Base-by-base conservation (phyloP, 2,113 vertebrate genomes). In the Orientallactaga bullata region DNA sequence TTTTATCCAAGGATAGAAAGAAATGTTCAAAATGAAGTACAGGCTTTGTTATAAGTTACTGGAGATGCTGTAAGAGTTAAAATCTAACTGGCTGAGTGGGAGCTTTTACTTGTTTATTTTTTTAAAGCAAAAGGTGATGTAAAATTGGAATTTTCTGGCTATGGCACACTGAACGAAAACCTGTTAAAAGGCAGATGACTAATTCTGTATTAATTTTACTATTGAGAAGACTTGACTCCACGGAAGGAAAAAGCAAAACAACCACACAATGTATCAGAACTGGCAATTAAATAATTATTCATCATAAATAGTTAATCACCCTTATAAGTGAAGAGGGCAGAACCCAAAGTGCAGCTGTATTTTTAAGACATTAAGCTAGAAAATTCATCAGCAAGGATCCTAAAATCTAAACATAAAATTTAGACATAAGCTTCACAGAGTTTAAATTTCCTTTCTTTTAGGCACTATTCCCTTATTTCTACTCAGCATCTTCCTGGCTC, bases 21-120 rank as follows among this genome's bases (percentile, higher is more conserved):
- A 97, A 97, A 97, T 93, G 90, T 93, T 96, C 95, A 93, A 96
- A 96, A 97, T 95, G 96, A 98, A 97, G 97, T 95, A 83, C 94
- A 90, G 94, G 95, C 91, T 97, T 97, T 96, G 97, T 96, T 97
- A 97, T 96, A 92, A 96, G 96, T 96, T 92, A 95, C 86, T 92
- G 93, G 18, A 91, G 74, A 91, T 65, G 94, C 88, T 71, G 77
- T 94, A 96, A 96, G 93, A 95, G 37, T 95, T 88, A 94, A 95
- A 96, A 96, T 94, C 91, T 61, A 91, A 97, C 96, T 78, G 94
- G 47, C 47, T 91, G 86, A 95, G 71, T 76, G 55, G 61, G 89
- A 79, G 61, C 58, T 85, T 97, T 88, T 92, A 89, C 87, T 81
- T 30, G 69, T 89, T 93, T 89, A 79, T 92, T 83, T 91, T 55